Evolutionary conservation across 2,888 invertebrate species (phyloP).

Genomic region (Phengaris alcon): DNA sequence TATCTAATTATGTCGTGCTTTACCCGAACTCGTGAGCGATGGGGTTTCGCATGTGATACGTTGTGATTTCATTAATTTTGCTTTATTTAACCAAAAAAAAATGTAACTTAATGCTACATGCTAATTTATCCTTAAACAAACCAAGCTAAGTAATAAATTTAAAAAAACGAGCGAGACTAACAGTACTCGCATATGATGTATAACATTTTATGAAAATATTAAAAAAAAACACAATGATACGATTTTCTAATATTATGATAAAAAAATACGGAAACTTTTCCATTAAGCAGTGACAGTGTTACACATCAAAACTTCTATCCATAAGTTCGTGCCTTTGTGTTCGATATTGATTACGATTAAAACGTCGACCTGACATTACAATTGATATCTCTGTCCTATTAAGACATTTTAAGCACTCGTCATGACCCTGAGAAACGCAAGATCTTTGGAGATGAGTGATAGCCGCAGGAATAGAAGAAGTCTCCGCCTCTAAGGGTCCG

Average conservation of each 20-base stretch:
- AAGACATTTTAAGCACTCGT: constrained; percentile 17
- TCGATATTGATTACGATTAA: too few relatives aligned
- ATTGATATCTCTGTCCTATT: background rate
- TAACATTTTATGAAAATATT: too few relatives aligned
- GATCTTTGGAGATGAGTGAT: constrained; percentile 48
- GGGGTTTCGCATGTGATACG: background rate
- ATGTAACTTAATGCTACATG: background rate
- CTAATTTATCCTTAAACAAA: background rate
- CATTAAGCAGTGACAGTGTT: too few relatives aligned
- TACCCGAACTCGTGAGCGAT: constrained; percentile 3
- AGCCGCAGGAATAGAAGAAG: constrained; percentile 44
- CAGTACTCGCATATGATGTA: too few relatives aligned
- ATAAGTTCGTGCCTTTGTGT: too few relatives aligned
- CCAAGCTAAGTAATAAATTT: background rate
- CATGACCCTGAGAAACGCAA: constrained; percentile 28
- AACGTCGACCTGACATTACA: background rate
- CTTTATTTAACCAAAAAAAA: background rate
- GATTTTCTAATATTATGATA: too few relatives aligned
- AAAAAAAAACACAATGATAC: too few relatives aligned
- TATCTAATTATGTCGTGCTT: constrained; percentile 11
- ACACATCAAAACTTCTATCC: too few relatives aligned
- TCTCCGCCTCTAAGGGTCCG: constrained; percentile 44
- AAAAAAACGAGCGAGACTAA: too few relatives aligned
- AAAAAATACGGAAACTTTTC: too few relatives aligned
- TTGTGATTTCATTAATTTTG: background rate